These are phyloP conservation scores for Achatina immaculata DNA, from an alignment of 1,140 invertebrate genomes.

Conservation along the genomic window DNA sequence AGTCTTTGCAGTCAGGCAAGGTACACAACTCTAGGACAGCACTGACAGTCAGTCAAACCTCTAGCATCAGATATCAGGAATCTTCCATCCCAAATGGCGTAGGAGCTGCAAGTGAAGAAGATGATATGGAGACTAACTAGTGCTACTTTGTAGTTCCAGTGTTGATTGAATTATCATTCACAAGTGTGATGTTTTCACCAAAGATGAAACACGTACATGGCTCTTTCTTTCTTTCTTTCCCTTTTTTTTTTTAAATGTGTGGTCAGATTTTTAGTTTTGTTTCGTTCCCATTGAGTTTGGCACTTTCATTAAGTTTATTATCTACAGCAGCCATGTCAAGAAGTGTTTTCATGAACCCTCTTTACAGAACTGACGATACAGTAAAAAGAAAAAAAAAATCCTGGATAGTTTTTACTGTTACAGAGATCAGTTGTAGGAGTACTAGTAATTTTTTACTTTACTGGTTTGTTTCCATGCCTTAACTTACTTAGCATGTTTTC, in stretches of 20 bases:
- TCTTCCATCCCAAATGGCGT: slow-evolving; percentile 29
- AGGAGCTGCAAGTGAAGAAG: slow-evolving; percentile 36
- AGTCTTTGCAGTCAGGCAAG: slow-evolving; percentile 38
- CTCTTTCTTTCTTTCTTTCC: neutral
- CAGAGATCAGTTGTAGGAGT: no score
- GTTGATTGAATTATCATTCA: neutral
- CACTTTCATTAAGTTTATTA: no score
- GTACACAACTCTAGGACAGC: slow-evolving; percentile 22
- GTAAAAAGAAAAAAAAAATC: no score
- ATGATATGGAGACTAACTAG: slow-evolving; percentile 48
- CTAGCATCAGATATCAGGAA: neutral
- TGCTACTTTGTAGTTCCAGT: neutral
- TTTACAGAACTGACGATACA: no score
- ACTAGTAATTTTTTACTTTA: no score
- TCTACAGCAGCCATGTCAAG: no score
- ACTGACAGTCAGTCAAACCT: neutral
- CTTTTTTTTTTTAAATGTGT: neutral
- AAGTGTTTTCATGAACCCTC: no score
- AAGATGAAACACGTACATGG: neutral
- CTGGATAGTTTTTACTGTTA: no score
- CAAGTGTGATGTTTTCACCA: neutral
- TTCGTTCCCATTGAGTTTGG: neutral
- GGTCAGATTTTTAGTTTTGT: neutral
- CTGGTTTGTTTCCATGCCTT: no score
- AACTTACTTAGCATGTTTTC: no score